A percentile compares a stretch with the other conserved stretches of the same genome.
These are phyloP conservation scores for Sclerodermus sp. DNA, from an alignment of 2,888 invertebrate genomes.

Conservation along the genomic window DNA sequence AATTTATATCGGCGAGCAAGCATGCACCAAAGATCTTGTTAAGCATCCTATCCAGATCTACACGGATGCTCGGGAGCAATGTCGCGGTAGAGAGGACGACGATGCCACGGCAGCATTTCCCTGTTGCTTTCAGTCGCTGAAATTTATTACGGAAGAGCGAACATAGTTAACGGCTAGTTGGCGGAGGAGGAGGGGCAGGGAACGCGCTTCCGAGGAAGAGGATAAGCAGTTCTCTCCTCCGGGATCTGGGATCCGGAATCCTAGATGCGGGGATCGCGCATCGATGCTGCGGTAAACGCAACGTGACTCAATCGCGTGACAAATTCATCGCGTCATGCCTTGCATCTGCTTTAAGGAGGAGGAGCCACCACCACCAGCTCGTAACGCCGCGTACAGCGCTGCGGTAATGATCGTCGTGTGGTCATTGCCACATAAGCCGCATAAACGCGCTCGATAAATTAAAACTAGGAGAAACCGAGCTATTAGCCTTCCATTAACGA, in stretches of 20 bases:
- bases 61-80: not conserved
- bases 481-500: conserved; percentile 51
- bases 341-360: conserved; percentile 37
- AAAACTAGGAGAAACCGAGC: conserved; percentile 49
- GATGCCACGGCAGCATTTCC: not conserved
- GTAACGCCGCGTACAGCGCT: conserved; percentile 29
- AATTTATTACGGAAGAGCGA: conserved; percentile 20
- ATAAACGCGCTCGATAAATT: conserved; percentile 40
- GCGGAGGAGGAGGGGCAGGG: conserved; percentile 3
- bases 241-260: not conserved
- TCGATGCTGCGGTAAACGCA: conserved; percentile 18
- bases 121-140: conserved; percentile 9
- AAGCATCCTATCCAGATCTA: not conserved
- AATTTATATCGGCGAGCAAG: conserved; percentile 7
- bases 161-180: not conserved
- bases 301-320: conserved; percentile 43
- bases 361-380: conserved; percentile 38
- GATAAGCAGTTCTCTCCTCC: not conserved
- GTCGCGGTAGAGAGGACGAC: not conserved
- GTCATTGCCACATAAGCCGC: conserved; percentile 17
- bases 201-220: conserved; percentile 6
- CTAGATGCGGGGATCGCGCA: not conserved
- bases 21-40: not conserved
- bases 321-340: conserved; percentile 47
- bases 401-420: no score